Evolutionary conservation across 35 echinoderm and acorn worm genomes (phyloP), one percentile per base, ranked within the genome.

Genomic region (Eucidaris tribuloides): DNA sequence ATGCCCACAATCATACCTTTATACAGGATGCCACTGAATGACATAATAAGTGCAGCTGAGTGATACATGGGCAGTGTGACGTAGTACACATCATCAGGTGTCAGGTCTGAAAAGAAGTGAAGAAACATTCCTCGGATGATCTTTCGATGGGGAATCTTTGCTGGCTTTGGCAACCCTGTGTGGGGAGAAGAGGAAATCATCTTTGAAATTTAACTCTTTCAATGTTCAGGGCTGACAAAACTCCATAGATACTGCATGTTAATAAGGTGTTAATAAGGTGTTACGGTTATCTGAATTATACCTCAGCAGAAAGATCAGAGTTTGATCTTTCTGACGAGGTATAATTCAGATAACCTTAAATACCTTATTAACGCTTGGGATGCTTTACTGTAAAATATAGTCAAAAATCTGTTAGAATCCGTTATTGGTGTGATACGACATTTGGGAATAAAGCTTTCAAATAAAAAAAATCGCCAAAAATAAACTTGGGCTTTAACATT

Each of bases 21-120:
- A 36, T 0, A 74, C 28, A 38, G 44, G 18, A 36, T 44, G 38
- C 7, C 23, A 44, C 35, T 42, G 18, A 74, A 27, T 42, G 34
- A 0, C 9, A 74, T 38, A 41, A 74, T 24, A 4, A 74, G 68
- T 35, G 34, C 68, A 74, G 68, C 68, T 2, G 68, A 74, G 20
- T 74, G 68, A 7, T 74, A 74, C 7, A 74, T 33, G 25, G 68
- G 68, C 7, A 74, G 68, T 7, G 37, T 36, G 7, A 74, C 68
- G 44, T 74, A 74, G 68, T 74, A 74, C 37, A 44, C 38, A 44
- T 74, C 68, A 44, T 74, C 68, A 5, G 68, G 35, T 38, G 68
- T 74, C 35, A 74, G 68, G n/a, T 41, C 40, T 20, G 68, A 74
- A n/a, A 74, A 74, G n/a, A 7, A 3, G 44, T 74, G 68, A 6